Conservation (phyloP, 1,140 invertebrate genomes). For the Drosophila ironensis region DNA sequence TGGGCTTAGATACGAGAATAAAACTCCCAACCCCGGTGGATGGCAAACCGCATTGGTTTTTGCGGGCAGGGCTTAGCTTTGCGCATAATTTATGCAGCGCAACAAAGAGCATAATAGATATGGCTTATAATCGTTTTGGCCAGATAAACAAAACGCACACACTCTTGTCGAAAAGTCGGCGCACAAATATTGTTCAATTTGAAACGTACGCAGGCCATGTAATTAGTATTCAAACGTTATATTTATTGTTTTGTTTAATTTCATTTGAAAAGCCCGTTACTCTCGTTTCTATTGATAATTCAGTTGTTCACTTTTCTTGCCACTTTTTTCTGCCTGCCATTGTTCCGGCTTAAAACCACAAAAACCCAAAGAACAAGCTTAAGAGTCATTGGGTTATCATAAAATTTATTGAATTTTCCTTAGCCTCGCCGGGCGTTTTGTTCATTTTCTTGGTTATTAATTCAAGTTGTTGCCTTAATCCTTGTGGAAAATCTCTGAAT, state of each 20-base stretch:
- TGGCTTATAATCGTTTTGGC: constrained; percentile 48
- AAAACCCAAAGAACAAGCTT: not conserved
- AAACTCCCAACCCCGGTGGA: constrained; percentile 25
- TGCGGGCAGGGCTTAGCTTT: constrained; percentile 42
- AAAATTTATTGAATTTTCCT: constrained; percentile 5
- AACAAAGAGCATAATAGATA: constrained; percentile 64
- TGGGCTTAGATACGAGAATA: constrained; percentile 70
- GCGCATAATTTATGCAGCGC: constrained; percentile 61
- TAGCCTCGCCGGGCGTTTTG: too few relatives aligned
- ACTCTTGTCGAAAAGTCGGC: constrained; percentile 37
- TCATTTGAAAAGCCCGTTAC: not conserved
- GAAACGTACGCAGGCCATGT: constrained; percentile 1
- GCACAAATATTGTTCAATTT: constrained; percentile 19
- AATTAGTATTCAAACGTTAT: not conserved
- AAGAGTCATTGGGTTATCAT: not conserved
- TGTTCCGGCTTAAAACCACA: not conserved
- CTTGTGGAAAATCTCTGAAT: not conserved
- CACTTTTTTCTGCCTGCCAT: not conserved
- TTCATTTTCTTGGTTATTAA: constrained; percentile 13
- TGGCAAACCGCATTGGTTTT: constrained; percentile 60
- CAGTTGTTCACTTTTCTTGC: not conserved
- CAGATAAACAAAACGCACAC: too few relatives aligned
- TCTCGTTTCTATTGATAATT: not conserved
- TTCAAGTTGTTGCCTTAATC: constrained; percentile 22
- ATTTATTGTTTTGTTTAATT: constrained; percentile 4